Conservation (phyloP, 1,140 invertebrate genomes). For the Stenopsyche tienmushanensis region DNA sequence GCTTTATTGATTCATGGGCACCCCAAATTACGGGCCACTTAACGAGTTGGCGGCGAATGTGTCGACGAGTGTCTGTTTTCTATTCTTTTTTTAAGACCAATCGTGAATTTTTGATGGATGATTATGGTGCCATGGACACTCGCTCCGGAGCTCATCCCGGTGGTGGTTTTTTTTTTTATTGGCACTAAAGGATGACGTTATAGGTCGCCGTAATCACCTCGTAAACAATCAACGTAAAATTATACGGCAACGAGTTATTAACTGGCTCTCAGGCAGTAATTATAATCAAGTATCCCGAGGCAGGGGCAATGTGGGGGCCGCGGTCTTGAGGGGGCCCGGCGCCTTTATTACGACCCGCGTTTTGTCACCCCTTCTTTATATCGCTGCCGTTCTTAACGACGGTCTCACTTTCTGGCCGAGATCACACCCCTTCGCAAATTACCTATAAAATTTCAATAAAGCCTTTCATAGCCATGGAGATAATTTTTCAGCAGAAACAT, state of each 20-base stretch:
- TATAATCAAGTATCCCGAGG: slow-evolving; percentile 40
- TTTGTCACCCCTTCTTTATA: slow-evolving; percentile 20
- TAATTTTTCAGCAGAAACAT: no score
- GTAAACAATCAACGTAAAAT: slow-evolving; percentile 43
- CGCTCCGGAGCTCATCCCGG: no score
- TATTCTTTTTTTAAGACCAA: neutral
- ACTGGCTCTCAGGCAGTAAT: slow-evolving; percentile 38
- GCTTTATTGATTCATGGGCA: neutral
- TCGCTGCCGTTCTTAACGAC: slow-evolving; percentile 31
- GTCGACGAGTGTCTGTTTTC: neutral
- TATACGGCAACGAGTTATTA: slow-evolving; percentile 43
- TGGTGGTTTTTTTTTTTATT: no score
- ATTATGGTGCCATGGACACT: neutral
- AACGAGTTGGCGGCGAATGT: neutral
- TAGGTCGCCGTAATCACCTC: slow-evolving; percentile 41
- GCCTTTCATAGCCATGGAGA: no score
- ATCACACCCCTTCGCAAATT: slow-evolving; percentile 32
- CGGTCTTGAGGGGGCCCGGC: neutral
- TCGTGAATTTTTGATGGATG: slow-evolving; percentile 8
- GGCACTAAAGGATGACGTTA: slow-evolving; percentile 36
- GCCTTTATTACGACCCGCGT: slow-evolving; percentile 15
- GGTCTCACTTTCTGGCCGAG: slow-evolving; percentile 21
- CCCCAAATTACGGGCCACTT: neutral
- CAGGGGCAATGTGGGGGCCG: neutral
- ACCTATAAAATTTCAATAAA: slow-evolving; percentile 43